Evolutionary conservation across 2,113 vertebrate species (phyloP).

Genomic region (Megatriorchis doriae): DNA sequence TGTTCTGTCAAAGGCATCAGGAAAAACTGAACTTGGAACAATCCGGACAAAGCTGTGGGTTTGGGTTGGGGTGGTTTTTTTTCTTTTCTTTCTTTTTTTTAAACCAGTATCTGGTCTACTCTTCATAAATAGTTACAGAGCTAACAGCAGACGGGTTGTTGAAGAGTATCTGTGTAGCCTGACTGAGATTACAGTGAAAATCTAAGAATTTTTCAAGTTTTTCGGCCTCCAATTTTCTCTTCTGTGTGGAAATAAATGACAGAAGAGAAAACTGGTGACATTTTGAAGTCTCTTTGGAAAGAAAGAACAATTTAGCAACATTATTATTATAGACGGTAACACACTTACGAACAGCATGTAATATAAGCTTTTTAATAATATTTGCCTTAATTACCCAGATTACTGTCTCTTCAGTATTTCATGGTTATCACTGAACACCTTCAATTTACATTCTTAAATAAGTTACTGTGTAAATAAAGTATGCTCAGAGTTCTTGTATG

Average conservation of each 20-base stretch:
- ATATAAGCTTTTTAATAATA: not conserved
- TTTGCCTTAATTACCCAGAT: not conserved
- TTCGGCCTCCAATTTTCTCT: not conserved
- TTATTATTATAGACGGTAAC: not conserved
- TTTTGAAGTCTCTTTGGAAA: not conserved
- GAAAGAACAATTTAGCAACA: not conserved
- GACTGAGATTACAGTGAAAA: not conserved
- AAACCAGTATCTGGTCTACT: not conserved
- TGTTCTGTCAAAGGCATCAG: not conserved
- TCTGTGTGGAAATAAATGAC: not conserved
- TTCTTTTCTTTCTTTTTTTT: not conserved
- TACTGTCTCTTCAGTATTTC: not conserved
- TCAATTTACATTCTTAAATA: slow-evolving; percentile 59
- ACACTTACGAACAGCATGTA: not conserved
- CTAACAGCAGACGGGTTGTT: not conserved
- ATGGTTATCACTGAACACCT: slow-evolving; percentile 25
- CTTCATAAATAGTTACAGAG: not conserved
- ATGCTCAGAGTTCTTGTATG: slow-evolving; percentile 18
- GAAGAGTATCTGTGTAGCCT: not conserved
- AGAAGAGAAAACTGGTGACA: not conserved
- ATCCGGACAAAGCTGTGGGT: not conserved
- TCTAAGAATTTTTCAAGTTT: not conserved
- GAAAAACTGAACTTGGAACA: not conserved
- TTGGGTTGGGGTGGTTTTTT: not conserved
- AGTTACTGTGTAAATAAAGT: slow-evolving; percentile 65